These are phyloP conservation scores for Babyrousa celebensis DNA, from an alignment of 2,797 vertebrate species.

Conservation along the genomic window DNA sequence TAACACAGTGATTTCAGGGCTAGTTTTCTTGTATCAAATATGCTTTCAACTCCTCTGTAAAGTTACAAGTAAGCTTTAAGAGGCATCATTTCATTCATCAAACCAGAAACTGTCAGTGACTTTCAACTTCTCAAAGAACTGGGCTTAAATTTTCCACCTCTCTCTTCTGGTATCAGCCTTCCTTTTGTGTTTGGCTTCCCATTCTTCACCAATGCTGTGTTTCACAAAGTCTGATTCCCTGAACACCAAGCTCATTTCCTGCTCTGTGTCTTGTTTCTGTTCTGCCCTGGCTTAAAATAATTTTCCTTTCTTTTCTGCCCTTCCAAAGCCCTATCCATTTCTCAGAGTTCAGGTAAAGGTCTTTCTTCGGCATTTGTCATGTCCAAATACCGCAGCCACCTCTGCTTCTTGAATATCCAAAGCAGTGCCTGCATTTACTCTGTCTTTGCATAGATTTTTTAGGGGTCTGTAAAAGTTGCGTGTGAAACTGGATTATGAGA, in stretches of 20 bases:
- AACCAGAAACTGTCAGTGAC: background rate
- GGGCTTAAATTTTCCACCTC: background rate
- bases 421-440: background rate
- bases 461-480: background rate
- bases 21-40: background rate
- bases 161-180: background rate
- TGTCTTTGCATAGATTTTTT: background rate
- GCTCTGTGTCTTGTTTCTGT: constrained; percentile 40
- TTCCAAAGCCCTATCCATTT: background rate
- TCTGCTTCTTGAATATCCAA: background rate
- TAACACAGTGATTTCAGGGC: background rate
- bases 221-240: constrained; percentile 42
- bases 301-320: background rate
- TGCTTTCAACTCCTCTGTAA: background rate
- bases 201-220: background rate
- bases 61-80: background rate
- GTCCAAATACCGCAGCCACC: background rate
- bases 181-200: background rate
- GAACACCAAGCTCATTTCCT: background rate
- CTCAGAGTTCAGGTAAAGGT: constrained; percentile 49
- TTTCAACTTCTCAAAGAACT: background rate
- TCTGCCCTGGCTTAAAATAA: constrained; percentile 36
- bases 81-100: background rate
- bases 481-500: background rate
- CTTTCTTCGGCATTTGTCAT: background rate